phyloP scores from a whole-genome alignment of 2,113 vertebrate species.

The Alligator mississippiensis region DNA sequence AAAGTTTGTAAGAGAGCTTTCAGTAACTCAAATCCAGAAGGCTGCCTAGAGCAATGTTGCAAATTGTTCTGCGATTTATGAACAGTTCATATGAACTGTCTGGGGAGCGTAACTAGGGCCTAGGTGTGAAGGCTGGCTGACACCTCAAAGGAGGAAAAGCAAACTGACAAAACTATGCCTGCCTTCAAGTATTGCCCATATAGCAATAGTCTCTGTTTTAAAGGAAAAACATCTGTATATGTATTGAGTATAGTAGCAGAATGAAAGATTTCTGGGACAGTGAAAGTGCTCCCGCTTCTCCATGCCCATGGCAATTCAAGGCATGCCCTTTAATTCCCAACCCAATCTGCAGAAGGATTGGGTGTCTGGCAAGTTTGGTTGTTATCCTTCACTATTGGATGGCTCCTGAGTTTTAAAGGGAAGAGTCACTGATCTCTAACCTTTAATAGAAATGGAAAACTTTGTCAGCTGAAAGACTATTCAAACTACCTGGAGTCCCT shows the following conservation, averaged over 20 bases:
- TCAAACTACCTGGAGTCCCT: background rate
- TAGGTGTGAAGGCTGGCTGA: background rate
- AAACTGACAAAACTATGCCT: background rate
- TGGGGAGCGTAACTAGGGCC: background rate
- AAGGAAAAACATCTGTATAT: background rate
- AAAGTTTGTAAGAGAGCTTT: background rate
- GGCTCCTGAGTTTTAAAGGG: too few relatives aligned
- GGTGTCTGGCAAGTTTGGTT: background rate
- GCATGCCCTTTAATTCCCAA: background rate
- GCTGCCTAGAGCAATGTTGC: background rate
- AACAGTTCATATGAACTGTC: background rate
- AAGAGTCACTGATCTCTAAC: background rate
- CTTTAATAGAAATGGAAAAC: background rate
- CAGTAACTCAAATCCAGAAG: background rate
- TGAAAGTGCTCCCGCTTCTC: background rate
- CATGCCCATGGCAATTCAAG: background rate
- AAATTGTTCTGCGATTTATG: background rate
- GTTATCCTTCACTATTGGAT: too few relatives aligned
- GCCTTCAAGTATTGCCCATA: background rate
- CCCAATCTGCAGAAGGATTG: background rate
- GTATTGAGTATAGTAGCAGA: background rate
- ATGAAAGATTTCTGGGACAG: background rate
- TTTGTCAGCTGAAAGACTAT: background rate
- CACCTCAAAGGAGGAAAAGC: background rate
- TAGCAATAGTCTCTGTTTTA: background rate